Evolutionary conservation across 2,797 vertebrate genomes (phyloP).

Genomic region (Malurus splendens): DNA sequence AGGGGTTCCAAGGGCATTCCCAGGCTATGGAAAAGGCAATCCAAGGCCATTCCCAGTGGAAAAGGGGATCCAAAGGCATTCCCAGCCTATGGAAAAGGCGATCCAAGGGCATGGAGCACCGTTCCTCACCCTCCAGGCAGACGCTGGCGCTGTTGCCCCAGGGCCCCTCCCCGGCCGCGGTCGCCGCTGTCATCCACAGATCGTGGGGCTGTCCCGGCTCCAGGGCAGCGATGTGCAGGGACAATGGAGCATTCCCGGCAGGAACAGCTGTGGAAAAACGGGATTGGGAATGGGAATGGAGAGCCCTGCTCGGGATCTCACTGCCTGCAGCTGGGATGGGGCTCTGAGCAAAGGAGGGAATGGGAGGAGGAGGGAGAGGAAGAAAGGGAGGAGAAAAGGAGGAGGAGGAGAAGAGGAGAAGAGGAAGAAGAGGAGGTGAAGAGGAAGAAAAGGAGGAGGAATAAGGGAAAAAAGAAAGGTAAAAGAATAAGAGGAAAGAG

Average conservation of each 20-base stretch:
- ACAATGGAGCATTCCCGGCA: neutral
- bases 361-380: no score
- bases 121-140: constrained; percentile 40
- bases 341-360: accelerated
- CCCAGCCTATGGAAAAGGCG: no score
- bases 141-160: constrained; percentile 44
- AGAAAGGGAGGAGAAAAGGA: no score
- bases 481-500: no score
- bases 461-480: neutral
- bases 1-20: neutral
- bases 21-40: accelerated
- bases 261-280: constrained; percentile 20
- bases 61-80: neutral
- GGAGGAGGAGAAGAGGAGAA: no score
- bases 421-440: no score
- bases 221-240: constrained; percentile 40
- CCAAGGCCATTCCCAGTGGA: neutral
- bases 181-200: constrained; percentile 82
- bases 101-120: accelerated
- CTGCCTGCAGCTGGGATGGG: accelerated
- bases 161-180: constrained; percentile 76
- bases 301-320: accelerated
- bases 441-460: no score
- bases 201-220: constrained; percentile 51
- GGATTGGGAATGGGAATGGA: neutral